These are phyloP conservation scores for Gorsachius goisagi DNA, from an alignment of 2,113 vertebrate species.

Conservation along the genomic window DNA sequence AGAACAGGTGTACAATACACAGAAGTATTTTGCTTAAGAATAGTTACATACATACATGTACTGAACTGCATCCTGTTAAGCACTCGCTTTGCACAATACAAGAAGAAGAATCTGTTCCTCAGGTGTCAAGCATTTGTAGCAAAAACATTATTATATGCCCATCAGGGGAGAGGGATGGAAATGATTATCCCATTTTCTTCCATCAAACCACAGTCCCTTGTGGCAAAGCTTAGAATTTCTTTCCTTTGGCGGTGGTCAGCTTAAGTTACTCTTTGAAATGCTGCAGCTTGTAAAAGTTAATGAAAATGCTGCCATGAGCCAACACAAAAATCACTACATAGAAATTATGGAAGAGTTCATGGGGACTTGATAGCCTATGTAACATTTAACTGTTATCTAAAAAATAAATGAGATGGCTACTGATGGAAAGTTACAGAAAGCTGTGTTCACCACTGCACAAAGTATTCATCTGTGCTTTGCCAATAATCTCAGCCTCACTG, in stretches of 20 bases:
- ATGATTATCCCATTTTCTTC: background rate
- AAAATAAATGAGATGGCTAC: background rate
- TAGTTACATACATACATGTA: background rate
- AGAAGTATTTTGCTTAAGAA: background rate
- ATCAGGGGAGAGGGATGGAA: background rate
- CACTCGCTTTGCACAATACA: background rate
- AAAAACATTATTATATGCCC: background rate
- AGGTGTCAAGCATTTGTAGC: background rate
- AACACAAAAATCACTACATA: background rate
- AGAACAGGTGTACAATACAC: background rate
- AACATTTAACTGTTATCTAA: background rate
- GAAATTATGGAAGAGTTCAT: background rate
- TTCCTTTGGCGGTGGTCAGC: background rate
- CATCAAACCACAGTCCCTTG: background rate
- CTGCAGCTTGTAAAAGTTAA: background rate
- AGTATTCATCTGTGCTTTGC: background rate
- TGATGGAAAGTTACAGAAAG: background rate
- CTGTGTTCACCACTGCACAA: background rate
- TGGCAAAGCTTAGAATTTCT: background rate
- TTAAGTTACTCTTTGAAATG: background rate
- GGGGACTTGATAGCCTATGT: background rate
- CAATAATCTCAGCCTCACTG: background rate
- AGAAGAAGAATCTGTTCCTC: background rate
- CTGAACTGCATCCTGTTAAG: background rate
- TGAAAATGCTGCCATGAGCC: background rate